Evolutionary conservation across 2,113 vertebrate species (phyloP), one percentile per base, ranked within the genome.

Genomic region (Eupsittula cactorum): DNA sequence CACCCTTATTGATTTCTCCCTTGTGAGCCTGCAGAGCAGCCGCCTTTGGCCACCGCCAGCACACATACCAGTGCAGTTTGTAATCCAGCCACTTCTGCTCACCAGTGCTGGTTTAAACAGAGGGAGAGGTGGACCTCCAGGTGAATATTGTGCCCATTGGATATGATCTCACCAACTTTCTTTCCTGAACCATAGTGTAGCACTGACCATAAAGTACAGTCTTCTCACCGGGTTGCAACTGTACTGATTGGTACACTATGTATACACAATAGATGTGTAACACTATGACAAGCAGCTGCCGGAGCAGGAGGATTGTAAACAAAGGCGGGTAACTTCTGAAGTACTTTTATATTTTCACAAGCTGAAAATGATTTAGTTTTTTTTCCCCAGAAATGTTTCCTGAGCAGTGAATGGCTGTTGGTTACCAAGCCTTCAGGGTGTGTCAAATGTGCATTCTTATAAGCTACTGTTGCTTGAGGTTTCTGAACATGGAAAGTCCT

Each of bases 21-120:
- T 14, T 33, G 15, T 1, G 24, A 57, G 39, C 46, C 31, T 13
- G 16, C 13, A 24, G 70, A 55, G 76, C 44, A 3, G 28, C 39
- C 4, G 55, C 18, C 59, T n/a, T 37, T 18, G 46, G 31, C 3
- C 5, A 2, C 37, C 9, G 8, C 33, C 64, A 29, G 41, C 25
- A 5, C 0, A 0, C 7, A 10, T 19, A 50, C 47, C 42, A 17
- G 49, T 29, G 57, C 20, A 29, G 35, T 12, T 25, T 3, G 4
- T 23, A 5, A 35, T 29, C 2, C 52, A 67, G 70, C 37, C 71
- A 4, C 12, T 19, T 10, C 39, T 28, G n/a, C 52, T 13, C 7
- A 4, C 5, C 52, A 27, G 59, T 28, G 59, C 67, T 37, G 41
- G 5, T 37, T n/a, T 21, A 16, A 44, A 24, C 21, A 11, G 28